Percentiles rank a stretch among this genome's conserved stretches.
phyloP scores from a whole-genome alignment of 2,797 vertebrate species.

The Amazona finschi region DNA sequence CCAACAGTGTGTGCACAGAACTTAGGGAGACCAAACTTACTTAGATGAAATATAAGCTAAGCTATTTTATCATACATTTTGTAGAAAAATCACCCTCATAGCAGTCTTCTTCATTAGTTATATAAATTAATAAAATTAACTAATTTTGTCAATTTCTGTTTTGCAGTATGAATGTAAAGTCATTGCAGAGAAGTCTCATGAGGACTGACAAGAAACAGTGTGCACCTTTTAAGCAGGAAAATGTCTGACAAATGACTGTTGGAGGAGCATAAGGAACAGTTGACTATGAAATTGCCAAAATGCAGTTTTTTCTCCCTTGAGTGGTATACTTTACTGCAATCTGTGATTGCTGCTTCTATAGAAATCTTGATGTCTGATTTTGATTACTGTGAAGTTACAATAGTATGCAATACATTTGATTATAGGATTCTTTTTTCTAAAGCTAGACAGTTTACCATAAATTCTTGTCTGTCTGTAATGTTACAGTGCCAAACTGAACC shows the following conservation, averaged over 20 bases:
- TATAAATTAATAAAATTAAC: neutral
- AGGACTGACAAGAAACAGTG: constrained; percentile 81
- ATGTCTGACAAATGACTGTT: constrained; percentile 33
- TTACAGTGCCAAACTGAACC: constrained; percentile 75
- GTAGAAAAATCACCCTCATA: neutral
- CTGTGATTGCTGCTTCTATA: constrained; percentile 82
- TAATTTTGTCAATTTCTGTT: constrained; percentile 32
- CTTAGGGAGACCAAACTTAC: neutral
- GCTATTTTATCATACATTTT: neutral
- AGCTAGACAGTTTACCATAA: constrained; percentile 61
- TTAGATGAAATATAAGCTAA: neutral
- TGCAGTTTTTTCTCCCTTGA: constrained; percentile 63
- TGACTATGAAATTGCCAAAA: constrained; percentile 76
- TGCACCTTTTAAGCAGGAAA: constrained; percentile 63
- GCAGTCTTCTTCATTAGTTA: neutral
- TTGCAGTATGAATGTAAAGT: constrained; percentile 93
- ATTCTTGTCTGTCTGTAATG: constrained; percentile 37
- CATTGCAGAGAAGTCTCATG: constrained; percentile 88
- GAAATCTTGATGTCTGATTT: constrained; percentile 70
- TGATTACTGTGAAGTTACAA: constrained; percentile 72
- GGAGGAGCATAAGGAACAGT: constrained; percentile 59
- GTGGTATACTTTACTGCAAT: constrained; percentile 80
- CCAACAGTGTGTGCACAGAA: neutral
- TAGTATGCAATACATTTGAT: constrained; percentile 70
- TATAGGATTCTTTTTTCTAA: constrained; percentile 64